Percentiles rank a stretch among this genome's conserved stretches.
Conservation (phyloP, 1,140 invertebrate species). For the Heliconius melpomene region DNA sequence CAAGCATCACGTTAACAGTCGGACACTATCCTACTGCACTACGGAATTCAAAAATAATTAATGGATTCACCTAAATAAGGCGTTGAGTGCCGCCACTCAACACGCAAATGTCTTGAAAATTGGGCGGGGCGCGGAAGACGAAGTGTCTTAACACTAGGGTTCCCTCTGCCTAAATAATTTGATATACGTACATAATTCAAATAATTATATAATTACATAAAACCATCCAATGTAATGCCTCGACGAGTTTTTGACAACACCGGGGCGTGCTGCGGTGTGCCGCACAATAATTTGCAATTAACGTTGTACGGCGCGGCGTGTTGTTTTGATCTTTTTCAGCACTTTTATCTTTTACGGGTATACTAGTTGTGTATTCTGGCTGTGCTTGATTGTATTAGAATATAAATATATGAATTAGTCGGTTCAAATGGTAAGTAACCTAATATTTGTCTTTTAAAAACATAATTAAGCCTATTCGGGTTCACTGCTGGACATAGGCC, state of each 20-base stretch:
- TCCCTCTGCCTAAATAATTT: neutral
- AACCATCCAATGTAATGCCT: constrained; percentile 38
- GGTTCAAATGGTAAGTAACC: too few species aligned
- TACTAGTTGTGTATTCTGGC: neutral
- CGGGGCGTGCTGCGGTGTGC: constrained; percentile 33
- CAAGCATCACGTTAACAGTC: too few species aligned
- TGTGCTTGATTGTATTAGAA: neutral
- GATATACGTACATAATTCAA: too few species aligned
- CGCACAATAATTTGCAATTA: constrained; percentile 52
- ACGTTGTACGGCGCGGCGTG: constrained; percentile 36
- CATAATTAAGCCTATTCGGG: too few species aligned
- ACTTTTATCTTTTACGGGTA: constrained; percentile 14
- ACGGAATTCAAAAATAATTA: too few species aligned
- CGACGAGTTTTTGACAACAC: constrained; percentile 49
- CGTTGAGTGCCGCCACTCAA: too few species aligned
- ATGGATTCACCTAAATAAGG: too few species aligned
- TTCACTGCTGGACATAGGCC: too few species aligned
- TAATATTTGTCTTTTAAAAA: too few species aligned
- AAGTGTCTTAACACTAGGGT: neutral
- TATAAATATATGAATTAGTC: neutral
- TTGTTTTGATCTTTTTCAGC: constrained; percentile 29
- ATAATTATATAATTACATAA: constrained; percentile 17
- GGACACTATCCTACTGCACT: too few species aligned
- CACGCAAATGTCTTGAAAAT: neutral
- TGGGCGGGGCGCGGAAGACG: neutral